Evolutionary conservation across 92 coral and sea anemone genomes (phyloP), one percentile per base, ranked within the genome.

Genomic region (Paragorgia papillata): DNA sequence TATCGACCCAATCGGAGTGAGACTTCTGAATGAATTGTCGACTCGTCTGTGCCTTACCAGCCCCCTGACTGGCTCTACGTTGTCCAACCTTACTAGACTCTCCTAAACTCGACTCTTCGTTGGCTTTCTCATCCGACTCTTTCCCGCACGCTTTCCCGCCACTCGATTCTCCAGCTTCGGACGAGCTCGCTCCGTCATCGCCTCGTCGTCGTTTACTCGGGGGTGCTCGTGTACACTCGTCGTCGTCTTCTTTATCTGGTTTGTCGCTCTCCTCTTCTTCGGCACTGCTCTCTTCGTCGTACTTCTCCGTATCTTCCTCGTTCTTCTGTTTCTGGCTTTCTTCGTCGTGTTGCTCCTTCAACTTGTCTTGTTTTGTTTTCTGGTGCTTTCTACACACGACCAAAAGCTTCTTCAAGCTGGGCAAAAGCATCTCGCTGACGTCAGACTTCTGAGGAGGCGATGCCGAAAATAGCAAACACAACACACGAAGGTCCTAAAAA

Each of bases 401-500:
- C 63, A 87, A 61, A 39, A 90, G 80, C 30, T 85, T 84, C 26
- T 81, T 85, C 62, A 90, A 79, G 60, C 96, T 90, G n/a, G 96
- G 96, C n/a, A 79, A 82, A 33, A 90, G 50, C 79, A 90, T 56
- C 10, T 74, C 75, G 68, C 96, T 90, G 29, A 90, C 80, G 59
- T 90, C 92, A 3, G 91, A 82, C 64, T 88, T 90, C 70, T 88
- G 89, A 2, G 97, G 97, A 33, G 97, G 76, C 15, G 81, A 69
- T 56, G 89, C 92, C 1, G 97, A 79, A 74, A 90, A 90, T 80
- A 90, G 73, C 62, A 90, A 67, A 6, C 86, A 82, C 85, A 90
- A 80, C 28, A 87, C 92, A 22, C 97, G 92, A 9, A 90, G 86
- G 40, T 90, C 97, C 97, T 90, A 57, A 9, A 54, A 27, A 30